A percentile compares a stretch with the other conserved stretches of the same genome.
Evolutionary conservation across 2,888 invertebrate species (phyloP).

Genomic region (Ophion slaviceki): DNA sequence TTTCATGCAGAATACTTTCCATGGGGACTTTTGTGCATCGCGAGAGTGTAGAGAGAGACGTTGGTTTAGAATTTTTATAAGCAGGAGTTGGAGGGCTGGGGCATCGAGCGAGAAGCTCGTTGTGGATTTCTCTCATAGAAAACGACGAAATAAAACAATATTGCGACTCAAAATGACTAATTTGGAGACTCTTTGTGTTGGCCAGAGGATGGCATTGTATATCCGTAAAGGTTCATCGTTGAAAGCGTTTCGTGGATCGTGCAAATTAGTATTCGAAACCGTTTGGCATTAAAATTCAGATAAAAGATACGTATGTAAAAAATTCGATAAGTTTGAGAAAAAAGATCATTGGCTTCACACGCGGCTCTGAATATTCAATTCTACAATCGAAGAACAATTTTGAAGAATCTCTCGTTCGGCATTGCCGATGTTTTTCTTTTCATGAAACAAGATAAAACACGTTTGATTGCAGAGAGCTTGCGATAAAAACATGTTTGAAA

Average conservation of each 20-base stretch:
- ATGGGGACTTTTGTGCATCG: neutral
- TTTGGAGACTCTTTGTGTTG: neutral
- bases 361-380: neutral
- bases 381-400: neutral
- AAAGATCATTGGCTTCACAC: neutral
- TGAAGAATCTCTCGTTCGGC: neutral
- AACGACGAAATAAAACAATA: neutral
- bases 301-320: neutral
- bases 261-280: neutral
- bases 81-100: neutral
- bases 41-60: neutral
- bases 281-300: neutral
- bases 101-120: neutral
- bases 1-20: neutral
- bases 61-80: neutral
- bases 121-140: neutral
- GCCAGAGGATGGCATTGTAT: neutral
- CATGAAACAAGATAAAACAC: neutral
- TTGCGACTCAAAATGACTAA: neutral
- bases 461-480: no score
- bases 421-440: neutral
- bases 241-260: neutral
- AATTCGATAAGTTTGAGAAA: neutral
- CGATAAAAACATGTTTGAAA: neutral
- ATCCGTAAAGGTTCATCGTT: neutral